Evolutionary conservation across 1,140 invertebrate species (phyloP), one percentile per base, ranked within the genome.

Genomic region (Lepeophtheirus salmonis): DNA sequence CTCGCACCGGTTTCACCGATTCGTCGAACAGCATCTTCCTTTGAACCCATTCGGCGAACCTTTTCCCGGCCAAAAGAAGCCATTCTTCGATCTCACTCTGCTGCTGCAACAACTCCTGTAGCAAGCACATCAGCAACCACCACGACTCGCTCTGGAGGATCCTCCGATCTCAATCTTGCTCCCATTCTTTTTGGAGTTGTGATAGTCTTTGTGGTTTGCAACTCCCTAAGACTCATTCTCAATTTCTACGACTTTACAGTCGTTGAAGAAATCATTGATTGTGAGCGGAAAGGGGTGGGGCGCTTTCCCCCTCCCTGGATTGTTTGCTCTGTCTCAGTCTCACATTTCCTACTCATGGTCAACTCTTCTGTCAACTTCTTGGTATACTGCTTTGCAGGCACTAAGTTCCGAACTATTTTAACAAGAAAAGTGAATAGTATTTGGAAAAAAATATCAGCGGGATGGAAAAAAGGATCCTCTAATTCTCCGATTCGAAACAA

Each of bases 341-440:
- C 59, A 20, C 59, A 61, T 41, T 48, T 61, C 13, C 24, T 61
- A 6, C 20, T 61, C 13, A 61, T 61, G 59, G 21, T 61, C 17
- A 61, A 61, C 21, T 61, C 49, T 18, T 61, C 59, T 13, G 48
- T 50, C 17, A 61, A 61, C 51, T 61, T 61, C 24, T 25, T 61
- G 25, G 59, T 61, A n/a, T 61, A 61, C 51, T 61, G 59, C 25
- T 49, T 50, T 18, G 59, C 49, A 21, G 48, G 48, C 18, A 16
- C 59, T 16, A 16, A 53, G 25, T 61, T 61, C 51, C 22, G 55
- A 17, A 24, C 20, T 18, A 21, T 57, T 26, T 23, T 57, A 17
- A 41, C 30, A n/a, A 6, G 30, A n/a, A 41, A 41, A 41, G 30
- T 41, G 30, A 41, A 41, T n/a, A 41, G n/a, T 41, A 41, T 41